Evolutionary conservation across 2,888 invertebrate genomes (phyloP), one percentile per base, ranked within the genome.

Genomic region (Tinea pellionella): DNA sequence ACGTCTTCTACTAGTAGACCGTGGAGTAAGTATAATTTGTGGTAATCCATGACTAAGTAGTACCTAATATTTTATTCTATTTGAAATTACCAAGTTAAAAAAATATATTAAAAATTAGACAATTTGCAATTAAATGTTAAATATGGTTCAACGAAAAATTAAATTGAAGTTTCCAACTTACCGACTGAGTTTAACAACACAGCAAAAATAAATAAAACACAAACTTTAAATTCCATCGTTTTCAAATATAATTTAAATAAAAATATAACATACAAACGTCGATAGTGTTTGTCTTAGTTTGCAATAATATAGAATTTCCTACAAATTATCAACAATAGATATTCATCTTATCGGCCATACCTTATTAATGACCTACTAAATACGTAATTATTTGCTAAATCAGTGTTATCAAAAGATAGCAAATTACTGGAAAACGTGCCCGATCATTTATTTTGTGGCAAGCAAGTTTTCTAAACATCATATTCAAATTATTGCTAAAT

Each of bases 141-240:
- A n/a, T n/a, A n/a, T n/a, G n/a, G n/a, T n/a, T n/a, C n/a, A n/a
- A n/a, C n/a, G n/a, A n/a, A n/a, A n/a, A n/a, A n/a, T n/a, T 55
- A 37, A 37, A 37, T 37, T 47, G 6, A 15, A 15, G 13, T 15
- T 4, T 16, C 15, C 18, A 37, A 72, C 75, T 71, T 70, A 83
- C 83, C 80, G n/a, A 68, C 63, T 59, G 72, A 63, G 63, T 68
- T 68, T 60, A 73, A 71, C 61, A 77, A 13, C 9, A 71, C 32
- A 65, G 65, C 69, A 65, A 68, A 68, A 59, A 82, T 59, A 57
- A 79, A 62, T 60, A 82, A 63, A 41, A 24, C 18, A 24, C 79
- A 67, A 61, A 74, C 60, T 72, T 70, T 71, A 6, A 64, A 64
- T 62, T 70, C 64, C 78, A 79, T 77, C 56, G 57, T 47, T 47